Base-by-base conservation (phyloP, 2,888 invertebrate species). In the Drosophila algonquin region DNA sequence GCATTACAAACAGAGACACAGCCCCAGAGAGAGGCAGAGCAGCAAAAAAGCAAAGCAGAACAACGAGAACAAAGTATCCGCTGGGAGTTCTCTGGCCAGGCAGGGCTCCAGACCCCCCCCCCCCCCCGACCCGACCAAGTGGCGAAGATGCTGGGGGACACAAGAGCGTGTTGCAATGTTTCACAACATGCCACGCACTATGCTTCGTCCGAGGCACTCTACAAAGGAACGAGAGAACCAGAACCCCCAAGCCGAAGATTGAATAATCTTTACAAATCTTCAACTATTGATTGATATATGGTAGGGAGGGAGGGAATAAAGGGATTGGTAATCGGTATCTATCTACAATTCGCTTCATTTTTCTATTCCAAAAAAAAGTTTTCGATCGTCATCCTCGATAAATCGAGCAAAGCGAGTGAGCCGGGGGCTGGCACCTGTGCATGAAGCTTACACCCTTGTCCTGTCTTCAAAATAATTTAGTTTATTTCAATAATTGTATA, bases 1-100 rank as follows among this genome's bases (percentile, higher is more conserved):
- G 82, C 86, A 85, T 89, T 89, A 85, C 89, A 85, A 85, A 87
- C 88, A 85, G 85, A 81, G 73, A 65, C 75, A 76, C 73, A 57
- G 51, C 14, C 12, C 40, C 40, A 14, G 40, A 40, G 35, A 79
- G 73, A 63, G 70, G 80, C 16, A 24, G 46, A 60, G 24, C 14
- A 35, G 16, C 24, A 52, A n/a, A 50, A 62, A 68, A n/a, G 45
- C 45, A 47, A 47, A 47, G 18, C 47, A 47, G 30, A 69, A 54
- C 12, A 44, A 24, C 44, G 27, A 53, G 50, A 54, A 47, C 60
- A 32, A 30, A 53, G 48, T 21, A 60, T 60, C 46, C 47, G 60
- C 53, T 57, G 56, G 57, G 46, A 62, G 70, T 46, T 53, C 60
- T 45, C 56, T n/a, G 40, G 45, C 12, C n/a, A n/a, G 40, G 16